Evolutionary conservation across 2,113 vertebrate species (phyloP), one percentile per base, ranked within the genome.

Genomic region (Kryptolebias marmoratus): DNA sequence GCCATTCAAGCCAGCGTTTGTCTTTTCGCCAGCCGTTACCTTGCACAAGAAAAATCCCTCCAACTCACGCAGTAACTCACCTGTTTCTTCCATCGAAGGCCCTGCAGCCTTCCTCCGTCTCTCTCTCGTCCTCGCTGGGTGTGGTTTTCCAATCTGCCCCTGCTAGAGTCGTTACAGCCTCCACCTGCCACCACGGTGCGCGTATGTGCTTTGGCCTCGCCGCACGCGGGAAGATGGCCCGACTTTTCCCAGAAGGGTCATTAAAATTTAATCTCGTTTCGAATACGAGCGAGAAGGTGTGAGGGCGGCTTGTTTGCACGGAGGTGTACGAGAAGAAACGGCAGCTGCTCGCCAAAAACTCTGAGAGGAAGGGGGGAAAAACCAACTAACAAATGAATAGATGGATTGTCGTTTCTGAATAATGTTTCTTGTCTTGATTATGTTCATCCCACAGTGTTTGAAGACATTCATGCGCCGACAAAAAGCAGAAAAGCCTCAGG

Each of bases 41-140:
- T 85, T 64, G 53, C 63, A 59, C 58, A 75, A 68, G 61, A 80
- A 64, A 73, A 87, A 87, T 80, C 81, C 68, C 2, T 0, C 66
- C 28, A 61, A 50, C 50, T 60, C 61, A 54, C 50, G 64, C 45
- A 75, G 7, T 16, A 64, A 68, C 75, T 85, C 86, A 87, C 88
- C 89, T 88, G 90, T 87, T 89, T 89, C 85, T 88, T 64, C 70
- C 85, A 88, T 90, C 81, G 85, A 73, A 59, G 62, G 36, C 76
- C 56, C 44, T 49, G 66, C 48, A 77, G 44, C 28, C 45, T 82
- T 80, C 75, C 39, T 10, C 7, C 3, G 7, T 36, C 10, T 9
- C 75, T 82, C 75, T 71, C 50, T 55, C 69, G 75, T 83, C 84
- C 82, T 77, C 0, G 45, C 72, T 76, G 81, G 84, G 84, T 82